These are phyloP conservation scores for Argynnis bischoffii DNA, from an alignment of 2,888 invertebrate genomes.

Conservation along the genomic window DNA sequence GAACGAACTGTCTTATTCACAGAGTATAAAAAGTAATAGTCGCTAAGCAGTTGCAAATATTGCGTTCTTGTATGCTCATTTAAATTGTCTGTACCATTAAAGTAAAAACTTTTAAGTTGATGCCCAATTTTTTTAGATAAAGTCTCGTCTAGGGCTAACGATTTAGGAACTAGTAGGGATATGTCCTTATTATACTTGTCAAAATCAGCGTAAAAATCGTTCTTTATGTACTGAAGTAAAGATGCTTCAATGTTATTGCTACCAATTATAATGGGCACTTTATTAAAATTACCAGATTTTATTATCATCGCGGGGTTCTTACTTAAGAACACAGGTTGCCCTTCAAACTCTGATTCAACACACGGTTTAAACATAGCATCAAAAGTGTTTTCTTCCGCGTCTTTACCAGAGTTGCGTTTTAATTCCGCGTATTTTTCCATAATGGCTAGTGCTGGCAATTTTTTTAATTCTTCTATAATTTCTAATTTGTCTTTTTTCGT, in stretches of 20 bases:
- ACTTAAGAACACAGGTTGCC: slow-evolving; percentile 67
- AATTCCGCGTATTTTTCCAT: slow-evolving; percentile 50
- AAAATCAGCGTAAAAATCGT: slow-evolving; percentile 60
- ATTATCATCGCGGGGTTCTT: slow-evolving; percentile 65
- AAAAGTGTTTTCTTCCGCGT: slow-evolving; percentile 49
- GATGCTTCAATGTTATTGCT: slow-evolving; percentile 67
- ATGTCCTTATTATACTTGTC: slow-evolving; percentile 63
- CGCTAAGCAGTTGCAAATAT: slow-evolving; percentile 68
- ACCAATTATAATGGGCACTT: slow-evolving; percentile 74
- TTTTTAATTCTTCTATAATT: slow-evolving; percentile 62
- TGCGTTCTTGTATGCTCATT: slow-evolving; percentile 61
- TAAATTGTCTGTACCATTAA: slow-evolving; percentile 58
- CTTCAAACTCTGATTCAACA: slow-evolving; percentile 72
- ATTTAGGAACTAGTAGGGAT: slow-evolving; percentile 60
- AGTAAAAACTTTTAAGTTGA: slow-evolving; percentile 66
- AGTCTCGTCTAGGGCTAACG: slow-evolving; percentile 54
- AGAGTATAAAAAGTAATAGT: slow-evolving; percentile 70
- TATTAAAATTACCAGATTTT: slow-evolving; percentile 69
- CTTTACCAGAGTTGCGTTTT: slow-evolving; percentile 23
- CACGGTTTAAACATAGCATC: slow-evolving; percentile 68
- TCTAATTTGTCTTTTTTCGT: slow-evolving; percentile 54
- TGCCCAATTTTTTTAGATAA: slow-evolving; percentile 59
- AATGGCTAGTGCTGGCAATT: slow-evolving; percentile 52
- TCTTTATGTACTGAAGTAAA: slow-evolving; percentile 53
- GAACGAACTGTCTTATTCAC: slow-evolving; percentile 66